These are phyloP conservation scores for Linhomoeus sp. DNA, from an alignment of 2,888 invertebrate species.

Conservation along the genomic window DNA sequence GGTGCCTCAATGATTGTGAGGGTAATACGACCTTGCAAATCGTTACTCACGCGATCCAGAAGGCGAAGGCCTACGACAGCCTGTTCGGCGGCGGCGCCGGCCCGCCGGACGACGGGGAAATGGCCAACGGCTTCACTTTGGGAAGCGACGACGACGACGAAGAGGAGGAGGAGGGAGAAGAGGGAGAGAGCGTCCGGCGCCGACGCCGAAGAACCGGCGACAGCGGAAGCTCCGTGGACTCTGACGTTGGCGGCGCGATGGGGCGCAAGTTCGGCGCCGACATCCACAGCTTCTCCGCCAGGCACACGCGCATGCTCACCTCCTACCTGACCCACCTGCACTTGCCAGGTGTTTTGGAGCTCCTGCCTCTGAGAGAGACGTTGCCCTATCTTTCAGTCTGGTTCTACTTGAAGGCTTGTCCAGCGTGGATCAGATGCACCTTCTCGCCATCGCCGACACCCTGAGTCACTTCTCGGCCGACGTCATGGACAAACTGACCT, in stretches of 20 bases:
- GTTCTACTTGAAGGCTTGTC: constrained; percentile 55
- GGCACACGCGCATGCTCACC: constrained; percentile 50
- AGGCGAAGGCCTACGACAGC: constrained; percentile 53
- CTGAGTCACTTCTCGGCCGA: constrained; percentile 39
- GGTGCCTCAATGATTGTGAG: too few species aligned
- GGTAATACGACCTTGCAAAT: too few species aligned
- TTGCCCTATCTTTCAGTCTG: too few species aligned
- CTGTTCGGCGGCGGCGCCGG: constrained; percentile 53
- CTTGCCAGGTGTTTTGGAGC: constrained; percentile 20
- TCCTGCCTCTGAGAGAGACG: not conserved
- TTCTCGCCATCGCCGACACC: constrained; percentile 92
- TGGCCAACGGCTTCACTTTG: constrained; percentile 44
- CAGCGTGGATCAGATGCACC: constrained; percentile 95
- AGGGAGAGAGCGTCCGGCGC: not conserved
- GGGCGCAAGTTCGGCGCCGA: not conserved
- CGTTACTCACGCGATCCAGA: too few species aligned
- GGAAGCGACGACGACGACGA: constrained; percentile 48
- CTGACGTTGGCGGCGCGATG: not conserved
- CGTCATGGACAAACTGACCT: constrained; percentile 31
- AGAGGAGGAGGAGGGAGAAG: constrained; percentile 26
- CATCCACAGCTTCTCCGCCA: constrained; percentile 4
- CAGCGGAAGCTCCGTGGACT: not conserved
- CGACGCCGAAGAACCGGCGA: constrained; percentile 5
- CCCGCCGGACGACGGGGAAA: not conserved
- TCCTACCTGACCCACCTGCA: constrained; percentile 62